Base-by-base conservation (phyloP, 2,888 invertebrate genomes). In the Odontocerum albicorne region DNA sequence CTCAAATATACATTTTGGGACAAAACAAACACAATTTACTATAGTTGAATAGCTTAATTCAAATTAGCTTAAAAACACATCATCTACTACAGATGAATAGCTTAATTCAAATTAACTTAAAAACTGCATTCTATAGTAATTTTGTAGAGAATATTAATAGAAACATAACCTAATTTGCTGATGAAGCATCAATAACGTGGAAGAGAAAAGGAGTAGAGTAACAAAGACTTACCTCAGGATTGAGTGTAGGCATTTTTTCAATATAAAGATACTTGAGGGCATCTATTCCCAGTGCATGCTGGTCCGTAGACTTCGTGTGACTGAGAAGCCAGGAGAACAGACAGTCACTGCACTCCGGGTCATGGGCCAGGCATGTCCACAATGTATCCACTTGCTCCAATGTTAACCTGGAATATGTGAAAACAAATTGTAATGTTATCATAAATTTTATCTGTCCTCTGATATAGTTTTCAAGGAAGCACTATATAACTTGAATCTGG, bases 251-350 rank as follows among this genome's bases (percentile, higher is more conserved):
- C 74, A 96, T 82, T 74, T 96, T 95, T 66, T 90, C 87, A 45
- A 91, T 78, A 67, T 96, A 94, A 19, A 96, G 79, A 66, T 94
- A 90, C 65, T 92, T 86, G 46, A 96, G 75, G 0, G 94, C 90
- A 65, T 94, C 93, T 51, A 91, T 80, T 2, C 91, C 90, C 2
- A 96, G 77, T 0, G 95, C 95, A 72, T 96, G 96, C 64, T 94
- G 89, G 61, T 96, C 94, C 1, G 92, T 91, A 13, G 90, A 90
- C 72, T 93, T 92, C 1, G 93, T 91, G 72, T 96, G 96, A 6
- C 90, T 89, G 33, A 96, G 81, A 43, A 96, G 74, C 96, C 96
- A 96, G 55, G 90, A 92, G 70, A 96, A 94, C 17, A 95, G 82
- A 65, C 96, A 95, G 70, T 96, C 96, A 0, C 91, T 87, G 66